A percentile compares a stretch with the other conserved stretches of the same genome.
These are phyloP conservation scores for Apogon talboti DNA, from an alignment of 2,797 vertebrate species.

Conservation along the genomic window DNA sequence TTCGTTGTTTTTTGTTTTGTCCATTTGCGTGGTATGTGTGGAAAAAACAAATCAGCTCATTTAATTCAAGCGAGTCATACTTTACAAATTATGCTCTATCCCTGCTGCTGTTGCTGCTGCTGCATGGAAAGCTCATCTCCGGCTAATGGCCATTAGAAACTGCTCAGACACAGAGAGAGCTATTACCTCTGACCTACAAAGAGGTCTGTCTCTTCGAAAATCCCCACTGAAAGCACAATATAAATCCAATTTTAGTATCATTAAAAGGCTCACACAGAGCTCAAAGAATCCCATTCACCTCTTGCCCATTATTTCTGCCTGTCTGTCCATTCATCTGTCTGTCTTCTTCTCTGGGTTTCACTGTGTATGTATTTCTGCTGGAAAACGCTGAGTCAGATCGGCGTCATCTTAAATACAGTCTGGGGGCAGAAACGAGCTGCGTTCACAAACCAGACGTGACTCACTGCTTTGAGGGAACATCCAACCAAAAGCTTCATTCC, in stretches of 20 bases:
- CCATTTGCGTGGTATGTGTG: too few relatives aligned
- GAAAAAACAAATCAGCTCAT: too few relatives aligned
- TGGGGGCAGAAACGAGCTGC: slow-evolving; percentile 51
- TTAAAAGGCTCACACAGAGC: slow-evolving; percentile 22
- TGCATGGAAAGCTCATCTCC: slow-evolving; percentile 31
- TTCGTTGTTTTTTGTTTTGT: too few relatives aligned
- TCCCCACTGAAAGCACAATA: slow-evolving; percentile 21
- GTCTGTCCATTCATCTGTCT: slow-evolving; percentile 18
- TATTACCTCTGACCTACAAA: slow-evolving; percentile 32
- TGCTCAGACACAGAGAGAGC: slow-evolving; percentile 8
- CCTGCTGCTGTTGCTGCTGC: slow-evolving; percentile 1
- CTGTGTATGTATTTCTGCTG: slow-evolving; percentile 37
- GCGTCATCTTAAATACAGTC: slow-evolving; percentile 63
- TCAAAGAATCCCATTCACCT: slow-evolving; percentile 25
- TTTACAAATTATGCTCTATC: too few relatives aligned
- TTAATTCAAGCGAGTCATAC: too few relatives aligned
- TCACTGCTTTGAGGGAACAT: slow-evolving; percentile 61
- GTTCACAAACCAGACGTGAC: slow-evolving; percentile 74
- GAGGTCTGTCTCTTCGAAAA: slow-evolving; percentile 31
- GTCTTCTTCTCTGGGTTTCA: slow-evolving; percentile 19
- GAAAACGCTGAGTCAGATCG: slow-evolving; percentile 74
- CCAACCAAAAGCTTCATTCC: slow-evolving; percentile 41
- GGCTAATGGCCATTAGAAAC: slow-evolving; percentile 22
- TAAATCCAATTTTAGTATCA: slow-evolving; percentile 37
- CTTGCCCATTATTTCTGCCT: slow-evolving; percentile 2